These are phyloP conservation scores for Diarsia brunnea DNA, from an alignment of 2,888 invertebrate genomes.

Conservation along the genomic window DNA sequence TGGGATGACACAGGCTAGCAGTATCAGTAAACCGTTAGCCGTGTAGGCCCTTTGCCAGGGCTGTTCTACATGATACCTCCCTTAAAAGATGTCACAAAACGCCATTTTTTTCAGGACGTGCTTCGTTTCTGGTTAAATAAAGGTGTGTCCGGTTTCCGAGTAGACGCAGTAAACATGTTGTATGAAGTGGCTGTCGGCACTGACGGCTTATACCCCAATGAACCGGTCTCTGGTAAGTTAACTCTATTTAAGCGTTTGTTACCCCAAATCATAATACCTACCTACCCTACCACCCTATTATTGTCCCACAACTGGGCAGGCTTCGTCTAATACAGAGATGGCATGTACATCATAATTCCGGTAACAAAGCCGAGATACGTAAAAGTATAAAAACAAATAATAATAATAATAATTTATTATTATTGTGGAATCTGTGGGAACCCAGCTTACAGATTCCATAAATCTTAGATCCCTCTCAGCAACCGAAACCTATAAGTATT, in stretches of 20 bases:
- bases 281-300: not conserved
- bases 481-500: no score
- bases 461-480: no score
- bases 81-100: slow-evolving; percentile 1
- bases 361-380: no score
- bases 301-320: not conserved
- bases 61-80: not conserved
- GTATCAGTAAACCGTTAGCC: no score
- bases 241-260: not conserved
- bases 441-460: no score
- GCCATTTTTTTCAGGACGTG: slow-evolving; percentile 87
- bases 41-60: no score
- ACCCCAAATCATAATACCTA: not conserved
- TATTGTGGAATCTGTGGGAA: no score
- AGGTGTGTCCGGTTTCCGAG: slow-evolving; percentile 96
- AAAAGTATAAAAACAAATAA: no score
- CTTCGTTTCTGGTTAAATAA: slow-evolving; percentile 95
- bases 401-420: no score
- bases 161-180: slow-evolving; percentile 92
- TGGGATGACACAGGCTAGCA: no score
- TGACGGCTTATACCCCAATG: slow-evolving; percentile 85
- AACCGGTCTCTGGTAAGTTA: slow-evolving; percentile 87
- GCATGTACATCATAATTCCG: no score
- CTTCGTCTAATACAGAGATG: not conserved
- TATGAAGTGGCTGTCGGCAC: slow-evolving; percentile 79